Conservation (phyloP, 2,797 vertebrate genomes). For the Calcarius lapponicus region DNA sequence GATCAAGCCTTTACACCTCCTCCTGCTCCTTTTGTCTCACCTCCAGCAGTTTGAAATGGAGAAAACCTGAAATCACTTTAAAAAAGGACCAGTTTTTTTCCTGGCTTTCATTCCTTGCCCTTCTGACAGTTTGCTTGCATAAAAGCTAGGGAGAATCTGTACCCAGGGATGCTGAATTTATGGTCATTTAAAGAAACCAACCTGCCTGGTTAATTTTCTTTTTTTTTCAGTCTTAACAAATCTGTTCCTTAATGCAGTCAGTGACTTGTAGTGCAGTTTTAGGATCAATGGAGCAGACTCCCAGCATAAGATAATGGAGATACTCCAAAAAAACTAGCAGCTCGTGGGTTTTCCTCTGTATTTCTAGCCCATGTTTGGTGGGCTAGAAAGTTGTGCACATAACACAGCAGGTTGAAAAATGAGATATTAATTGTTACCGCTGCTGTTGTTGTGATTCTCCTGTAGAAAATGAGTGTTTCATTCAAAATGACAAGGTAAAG, state of each 20-base stretch:
- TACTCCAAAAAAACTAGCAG: background rate
- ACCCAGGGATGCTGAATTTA: background rate
- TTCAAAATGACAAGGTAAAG: background rate
- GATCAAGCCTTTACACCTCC: background rate
- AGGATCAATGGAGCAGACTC: background rate
- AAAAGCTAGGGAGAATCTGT: background rate
- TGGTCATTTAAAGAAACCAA: background rate
- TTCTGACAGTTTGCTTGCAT: background rate
- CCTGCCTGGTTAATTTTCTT: background rate
- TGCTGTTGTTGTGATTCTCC: background rate
- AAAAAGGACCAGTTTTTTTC: background rate
- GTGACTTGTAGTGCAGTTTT: background rate
- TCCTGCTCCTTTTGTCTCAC: background rate
- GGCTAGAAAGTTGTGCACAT: background rate
- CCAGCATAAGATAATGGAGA: background rate
- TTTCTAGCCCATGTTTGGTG: background rate
- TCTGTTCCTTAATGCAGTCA: background rate
- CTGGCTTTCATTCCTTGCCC: background rate
- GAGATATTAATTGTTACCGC: background rate
- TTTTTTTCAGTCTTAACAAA: background rate
- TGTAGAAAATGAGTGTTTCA: background rate
- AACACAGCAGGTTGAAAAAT: background rate
- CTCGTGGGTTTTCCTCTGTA: background rate
- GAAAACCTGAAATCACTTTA: background rate
- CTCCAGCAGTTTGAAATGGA: background rate